phyloP scores from a whole-genome alignment of 92 coral and sea anemone genomes.

The Metridium senile region DNA sequence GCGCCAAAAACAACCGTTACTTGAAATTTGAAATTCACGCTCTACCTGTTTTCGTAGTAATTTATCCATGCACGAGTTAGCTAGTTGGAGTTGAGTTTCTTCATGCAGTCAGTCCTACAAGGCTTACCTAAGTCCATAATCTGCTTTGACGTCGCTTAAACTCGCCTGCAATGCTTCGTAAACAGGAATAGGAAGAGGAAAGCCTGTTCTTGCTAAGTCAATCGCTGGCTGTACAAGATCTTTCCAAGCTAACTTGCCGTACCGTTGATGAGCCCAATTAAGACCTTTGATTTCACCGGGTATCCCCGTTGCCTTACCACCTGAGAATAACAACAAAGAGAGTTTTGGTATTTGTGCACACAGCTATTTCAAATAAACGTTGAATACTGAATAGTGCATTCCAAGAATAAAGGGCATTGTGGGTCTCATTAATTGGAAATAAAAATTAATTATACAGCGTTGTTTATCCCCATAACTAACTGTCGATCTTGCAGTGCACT shows the following conservation, averaged over 20 bases:
- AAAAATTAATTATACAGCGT: no score
- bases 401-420: no score
- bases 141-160: conserved; percentile 12
- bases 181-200: conserved; percentile 50
- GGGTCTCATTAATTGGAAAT: no score
- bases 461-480: no score
- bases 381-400: no score
- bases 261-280: conserved; percentile 49
- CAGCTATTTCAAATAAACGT: no score
- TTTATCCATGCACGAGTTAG: no score
- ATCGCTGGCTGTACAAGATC: conserved; percentile 69
- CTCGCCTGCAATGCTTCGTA: conserved; percentile 34
- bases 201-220: conserved; percentile 64
- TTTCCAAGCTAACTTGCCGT: conserved; percentile 66
- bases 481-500: no score
- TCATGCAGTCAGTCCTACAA: neutral
- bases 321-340: conserved; percentile 28
- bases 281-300: conserved; percentile 84
- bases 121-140: conserved; percentile 55
- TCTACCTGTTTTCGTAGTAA: no score
- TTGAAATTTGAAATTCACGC: no score
- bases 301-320: conserved; percentile 68
- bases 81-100: no score
- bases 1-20: no score
- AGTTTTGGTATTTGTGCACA: neutral